phyloP scores from a whole-genome alignment of 2,888 invertebrate species.

The Thyatira batis region DNA sequence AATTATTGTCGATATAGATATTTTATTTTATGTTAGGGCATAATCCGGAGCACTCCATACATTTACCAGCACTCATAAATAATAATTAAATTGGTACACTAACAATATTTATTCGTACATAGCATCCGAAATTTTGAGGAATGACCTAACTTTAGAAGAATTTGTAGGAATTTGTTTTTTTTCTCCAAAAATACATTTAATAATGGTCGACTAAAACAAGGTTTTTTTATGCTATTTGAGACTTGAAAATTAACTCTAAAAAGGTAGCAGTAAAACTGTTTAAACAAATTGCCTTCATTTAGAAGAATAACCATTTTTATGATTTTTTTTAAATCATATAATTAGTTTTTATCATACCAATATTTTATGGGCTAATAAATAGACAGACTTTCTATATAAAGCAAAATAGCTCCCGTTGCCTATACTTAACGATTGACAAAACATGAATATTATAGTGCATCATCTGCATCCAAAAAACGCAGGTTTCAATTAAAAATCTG shows the following conservation, averaged over 20 bases:
- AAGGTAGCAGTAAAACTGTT: not conserved
- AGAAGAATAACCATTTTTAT: not conserved
- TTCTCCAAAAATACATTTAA: not conserved
- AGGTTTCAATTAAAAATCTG: no score
- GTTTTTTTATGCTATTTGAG: not conserved
- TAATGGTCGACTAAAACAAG: not conserved
- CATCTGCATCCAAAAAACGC: no score
- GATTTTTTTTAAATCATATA: not conserved
- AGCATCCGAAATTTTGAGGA: slow-evolving; percentile 23
- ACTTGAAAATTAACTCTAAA: not conserved
- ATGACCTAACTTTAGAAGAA: slow-evolving; percentile 20
- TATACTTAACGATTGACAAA: no score
- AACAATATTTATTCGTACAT: slow-evolving; percentile 21
- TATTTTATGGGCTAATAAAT: no score
- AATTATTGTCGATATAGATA: not conserved
- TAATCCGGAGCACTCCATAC: not conserved
- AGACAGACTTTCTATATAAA: not conserved
- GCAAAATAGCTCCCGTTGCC: not conserved
- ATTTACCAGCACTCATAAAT: slow-evolving; percentile 19
- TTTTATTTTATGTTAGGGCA: not conserved
- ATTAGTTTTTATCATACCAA: no score
- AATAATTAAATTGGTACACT: slow-evolving; percentile 19
- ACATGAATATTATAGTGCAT: no score
- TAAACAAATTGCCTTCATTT: not conserved
- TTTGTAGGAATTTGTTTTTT: not conserved